Evolutionary conservation across 2,797 vertebrate species (phyloP).

Genomic region (Sandelia bainsii): DNA sequence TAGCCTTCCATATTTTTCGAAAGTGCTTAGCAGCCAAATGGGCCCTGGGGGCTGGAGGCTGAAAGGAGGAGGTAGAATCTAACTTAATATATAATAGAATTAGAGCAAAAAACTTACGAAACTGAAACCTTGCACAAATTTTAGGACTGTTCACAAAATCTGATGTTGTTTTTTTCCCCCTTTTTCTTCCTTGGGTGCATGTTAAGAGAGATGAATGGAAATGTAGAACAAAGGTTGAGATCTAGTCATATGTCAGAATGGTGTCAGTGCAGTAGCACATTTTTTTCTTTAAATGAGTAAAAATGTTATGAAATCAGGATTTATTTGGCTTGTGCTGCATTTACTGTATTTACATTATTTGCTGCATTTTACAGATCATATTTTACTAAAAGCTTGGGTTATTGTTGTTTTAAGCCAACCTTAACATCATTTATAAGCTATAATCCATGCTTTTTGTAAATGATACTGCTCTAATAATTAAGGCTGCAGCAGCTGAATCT

Average conservation of each 20-base stretch:
- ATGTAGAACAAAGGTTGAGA: slow-evolving; percentile 47
- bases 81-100: slow-evolving; percentile 57
- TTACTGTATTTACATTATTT: background rate
- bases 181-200: slow-evolving; percentile 16
- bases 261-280: slow-evolving; percentile 17
- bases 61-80: slow-evolving; percentile 32
- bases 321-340: slow-evolving; percentile 10
- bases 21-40: slow-evolving; percentile 63
- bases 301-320: slow-evolving; percentile 6
- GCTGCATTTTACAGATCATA: background rate
- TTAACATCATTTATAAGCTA: slow-evolving; percentile 12
- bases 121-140: slow-evolving; percentile 56
- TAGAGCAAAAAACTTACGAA: slow-evolving; percentile 44
- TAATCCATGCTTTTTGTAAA: slow-evolving; percentile 12
- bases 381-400: slow-evolving; percentile 16
- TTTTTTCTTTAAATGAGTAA: background rate
- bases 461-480: slow-evolving; percentile 61
- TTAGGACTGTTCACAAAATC: slow-evolving; percentile 20
- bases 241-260: slow-evolving; percentile 46
- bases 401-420: background rate
- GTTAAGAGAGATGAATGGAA: slow-evolving; percentile 30
- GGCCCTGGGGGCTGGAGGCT: slow-evolving; percentile 53
- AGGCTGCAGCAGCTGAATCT: slow-evolving; percentile 46
- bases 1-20: slow-evolving; percentile 61
- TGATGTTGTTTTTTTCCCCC: slow-evolving; percentile 22